These are phyloP conservation scores for Phylloscopus trochilus DNA, from an alignment of 2,113 vertebrate genomes.

Conservation along the genomic window DNA sequence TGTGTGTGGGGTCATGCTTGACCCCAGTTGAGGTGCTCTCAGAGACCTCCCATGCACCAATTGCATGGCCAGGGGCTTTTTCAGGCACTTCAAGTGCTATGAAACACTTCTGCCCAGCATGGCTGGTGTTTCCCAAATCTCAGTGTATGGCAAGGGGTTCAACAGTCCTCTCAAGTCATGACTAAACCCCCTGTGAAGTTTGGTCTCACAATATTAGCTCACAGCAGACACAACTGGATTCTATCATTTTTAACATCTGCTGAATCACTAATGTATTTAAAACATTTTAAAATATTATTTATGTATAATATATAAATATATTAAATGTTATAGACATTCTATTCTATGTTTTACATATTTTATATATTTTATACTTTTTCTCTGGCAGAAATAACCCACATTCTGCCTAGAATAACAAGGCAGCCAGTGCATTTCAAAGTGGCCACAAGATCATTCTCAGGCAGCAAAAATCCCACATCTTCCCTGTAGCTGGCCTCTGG, in stretches of 20 bases:
- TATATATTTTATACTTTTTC: neutral
- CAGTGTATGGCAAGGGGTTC: neutral
- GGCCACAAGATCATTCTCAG: neutral
- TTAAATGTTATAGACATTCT: neutral
- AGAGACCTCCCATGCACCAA: neutral
- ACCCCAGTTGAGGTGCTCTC: neutral
- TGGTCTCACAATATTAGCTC: neutral
- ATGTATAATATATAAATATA: neutral
- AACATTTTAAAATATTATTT: neutral
- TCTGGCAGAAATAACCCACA: neutral
- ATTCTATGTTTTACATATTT: neutral
- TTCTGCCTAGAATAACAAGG: neutral
- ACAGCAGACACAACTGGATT: neutral
- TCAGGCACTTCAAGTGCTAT: neutral
- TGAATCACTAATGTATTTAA: neutral
- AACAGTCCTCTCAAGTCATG: neutral
- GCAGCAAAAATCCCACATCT: neutral
- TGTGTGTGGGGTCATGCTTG: fast-evolving
- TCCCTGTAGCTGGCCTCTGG: neutral
- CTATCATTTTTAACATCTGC: neutral
- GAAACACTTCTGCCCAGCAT: neutral
- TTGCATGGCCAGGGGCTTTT: neutral
- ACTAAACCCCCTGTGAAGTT: neutral
- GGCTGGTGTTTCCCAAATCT: neutral
- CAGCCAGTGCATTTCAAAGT: neutral